Evolutionary conservation across 2,113 vertebrate genomes (phyloP).

Genomic region (Elachura formosa): DNA sequence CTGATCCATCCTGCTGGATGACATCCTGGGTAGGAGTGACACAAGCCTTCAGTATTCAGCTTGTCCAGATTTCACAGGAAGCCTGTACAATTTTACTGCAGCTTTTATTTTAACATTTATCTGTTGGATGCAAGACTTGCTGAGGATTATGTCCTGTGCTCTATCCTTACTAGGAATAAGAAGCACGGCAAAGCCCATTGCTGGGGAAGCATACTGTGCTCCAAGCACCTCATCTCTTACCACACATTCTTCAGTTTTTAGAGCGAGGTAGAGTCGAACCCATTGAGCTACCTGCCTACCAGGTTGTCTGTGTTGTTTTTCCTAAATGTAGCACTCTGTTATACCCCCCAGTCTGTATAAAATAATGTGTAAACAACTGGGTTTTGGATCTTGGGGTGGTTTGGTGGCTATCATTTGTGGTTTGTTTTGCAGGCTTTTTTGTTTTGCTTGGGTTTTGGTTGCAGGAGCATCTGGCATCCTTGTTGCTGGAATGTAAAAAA

Average conservation of each 20-base stretch:
- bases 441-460: not conserved
- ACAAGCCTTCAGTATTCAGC: not conserved
- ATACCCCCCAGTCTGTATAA: not conserved
- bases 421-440: not conserved
- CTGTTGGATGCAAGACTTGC: not conserved
- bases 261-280: not conserved
- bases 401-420: not conserved
- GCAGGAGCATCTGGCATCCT: not conserved
- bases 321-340: not conserved
- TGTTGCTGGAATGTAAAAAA: not conserved
- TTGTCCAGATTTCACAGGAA: not conserved
- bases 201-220: not conserved
- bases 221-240: not conserved
- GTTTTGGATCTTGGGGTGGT: not conserved
- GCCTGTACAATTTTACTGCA: not conserved
- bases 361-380: not conserved
- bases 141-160: not conserved
- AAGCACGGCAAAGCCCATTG: not conserved
- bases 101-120: fast-evolving
- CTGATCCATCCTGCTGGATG: not conserved
- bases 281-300: not conserved
- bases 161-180: not conserved
- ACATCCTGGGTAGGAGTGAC: not conserved
- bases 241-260: not conserved
- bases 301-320: fast-evolving